Evolutionary conservation across 2,113 vertebrate species (phyloP).

Genomic region (Saguinus midas): DNA sequence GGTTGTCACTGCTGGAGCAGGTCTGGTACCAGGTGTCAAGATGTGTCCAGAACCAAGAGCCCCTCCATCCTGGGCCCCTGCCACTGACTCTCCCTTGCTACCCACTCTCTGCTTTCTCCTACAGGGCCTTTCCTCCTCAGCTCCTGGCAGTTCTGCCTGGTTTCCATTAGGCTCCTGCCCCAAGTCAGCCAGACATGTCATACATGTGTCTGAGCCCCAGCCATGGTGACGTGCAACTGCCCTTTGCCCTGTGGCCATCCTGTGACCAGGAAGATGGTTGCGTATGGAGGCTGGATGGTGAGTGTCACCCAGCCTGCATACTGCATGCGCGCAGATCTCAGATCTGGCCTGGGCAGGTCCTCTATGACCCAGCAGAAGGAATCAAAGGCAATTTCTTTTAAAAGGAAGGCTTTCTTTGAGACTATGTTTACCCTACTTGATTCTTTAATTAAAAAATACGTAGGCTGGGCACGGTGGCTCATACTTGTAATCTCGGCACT

Average conservation of each 20-base stretch:
- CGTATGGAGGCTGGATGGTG: not conserved
- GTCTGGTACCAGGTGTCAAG: not conserved
- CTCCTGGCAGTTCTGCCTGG: not conserved
- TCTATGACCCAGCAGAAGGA: not conserved
- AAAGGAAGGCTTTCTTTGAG: not conserved
- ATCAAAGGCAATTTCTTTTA: not conserved
- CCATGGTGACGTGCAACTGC: rapidly evolving
- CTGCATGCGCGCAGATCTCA: rapidly evolving
- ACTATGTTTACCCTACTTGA: not conserved
- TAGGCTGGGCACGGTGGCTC: too few relatives aligned
- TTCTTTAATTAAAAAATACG: not conserved
- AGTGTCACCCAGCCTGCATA: rapidly evolving
- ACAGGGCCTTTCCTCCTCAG: not conserved
- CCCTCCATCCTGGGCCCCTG: not conserved
- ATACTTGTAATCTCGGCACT: too few relatives aligned
- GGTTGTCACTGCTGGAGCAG: not conserved
- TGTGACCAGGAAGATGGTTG: not conserved
- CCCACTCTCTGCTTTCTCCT: not conserved
- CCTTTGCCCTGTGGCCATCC: not conserved
- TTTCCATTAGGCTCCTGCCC: not conserved
- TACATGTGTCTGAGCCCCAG: not conserved
- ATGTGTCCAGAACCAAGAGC: not conserved
- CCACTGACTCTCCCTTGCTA: not conserved
- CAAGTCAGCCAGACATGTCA: rapidly evolving
- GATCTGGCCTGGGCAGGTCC: not conserved